phyloP scores from a whole-genome alignment of 2,797 vertebrate genomes.

The Myotis pilosus region DNA sequence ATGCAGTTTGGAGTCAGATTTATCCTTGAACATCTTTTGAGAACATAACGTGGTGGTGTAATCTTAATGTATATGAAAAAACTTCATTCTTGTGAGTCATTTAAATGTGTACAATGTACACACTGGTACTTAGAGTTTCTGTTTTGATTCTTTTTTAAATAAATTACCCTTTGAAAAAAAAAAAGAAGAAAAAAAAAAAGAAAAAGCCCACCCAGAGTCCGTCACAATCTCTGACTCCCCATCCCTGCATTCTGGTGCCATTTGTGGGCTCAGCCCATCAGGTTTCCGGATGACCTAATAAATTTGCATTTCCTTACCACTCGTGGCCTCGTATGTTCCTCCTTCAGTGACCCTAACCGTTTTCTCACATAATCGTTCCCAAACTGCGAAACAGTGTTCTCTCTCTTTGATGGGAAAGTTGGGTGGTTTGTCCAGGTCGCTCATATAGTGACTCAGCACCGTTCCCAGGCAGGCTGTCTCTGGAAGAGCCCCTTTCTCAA shows the following conservation, averaged over 20 bases:
- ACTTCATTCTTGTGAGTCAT: constrained; percentile 90
- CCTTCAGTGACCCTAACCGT: background rate
- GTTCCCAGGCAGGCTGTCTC: background rate
- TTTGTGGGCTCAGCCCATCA: no score
- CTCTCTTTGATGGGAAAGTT: background rate
- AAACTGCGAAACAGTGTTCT: background rate
- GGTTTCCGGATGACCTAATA: no score
- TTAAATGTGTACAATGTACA: constrained; percentile 91
- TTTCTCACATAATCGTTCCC: background rate
- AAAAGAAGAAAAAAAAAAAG: no score
- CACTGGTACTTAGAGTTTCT: constrained; percentile 86
- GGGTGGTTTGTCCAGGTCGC: background rate
- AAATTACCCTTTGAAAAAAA: constrained; percentile 72
- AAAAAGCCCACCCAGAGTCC: no score
- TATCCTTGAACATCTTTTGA: constrained; percentile 78
- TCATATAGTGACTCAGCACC: background rate
- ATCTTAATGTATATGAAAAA: constrained; percentile 83
- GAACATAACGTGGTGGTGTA: constrained; percentile 82
- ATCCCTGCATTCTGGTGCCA: no score
- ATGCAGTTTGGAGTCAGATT: constrained; percentile 60
- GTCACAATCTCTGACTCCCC: no score
- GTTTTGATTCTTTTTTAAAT: constrained; percentile 83
- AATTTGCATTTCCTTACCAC: no score
- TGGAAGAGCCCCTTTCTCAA: background rate
- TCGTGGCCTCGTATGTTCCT: no score